Percentiles rank a stretch among this genome's conserved stretches.
Conservation (phyloP, 2,888 invertebrate species). For the Blastobasis adustella region DNA sequence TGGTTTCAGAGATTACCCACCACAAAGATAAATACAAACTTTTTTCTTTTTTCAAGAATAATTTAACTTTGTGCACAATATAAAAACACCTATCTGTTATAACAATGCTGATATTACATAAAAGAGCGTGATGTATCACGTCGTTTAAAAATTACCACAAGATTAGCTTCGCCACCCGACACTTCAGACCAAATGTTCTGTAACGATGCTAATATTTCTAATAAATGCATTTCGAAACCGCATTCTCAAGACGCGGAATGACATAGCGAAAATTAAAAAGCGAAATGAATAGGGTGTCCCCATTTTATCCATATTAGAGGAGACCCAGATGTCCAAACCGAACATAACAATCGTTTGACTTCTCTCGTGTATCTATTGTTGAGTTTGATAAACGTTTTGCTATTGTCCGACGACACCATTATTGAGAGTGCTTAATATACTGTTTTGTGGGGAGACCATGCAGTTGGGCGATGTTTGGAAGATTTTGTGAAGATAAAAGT, state of each 20-base stretch:
- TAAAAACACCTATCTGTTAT: too few species aligned
- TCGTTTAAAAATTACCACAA: too few species aligned
- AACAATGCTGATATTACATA: too few species aligned
- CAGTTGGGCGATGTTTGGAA: too few species aligned
- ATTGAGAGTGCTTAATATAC: constrained; percentile 62
- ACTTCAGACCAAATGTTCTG: too few species aligned
- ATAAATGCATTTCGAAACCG: constrained; percentile 25
- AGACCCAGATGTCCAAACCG: constrained; percentile 68
- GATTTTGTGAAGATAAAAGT: too few species aligned
- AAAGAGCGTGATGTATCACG: too few species aligned
- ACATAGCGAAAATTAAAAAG: constrained; percentile 38
- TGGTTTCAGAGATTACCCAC: too few species aligned
- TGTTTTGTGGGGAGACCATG: constrained; percentile 32
- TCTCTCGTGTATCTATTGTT: constrained; percentile 42
- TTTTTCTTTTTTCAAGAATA: too few species aligned
- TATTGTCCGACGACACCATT: constrained; percentile 52
- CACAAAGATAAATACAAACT: too few species aligned
- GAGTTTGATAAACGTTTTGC: constrained; percentile 46
- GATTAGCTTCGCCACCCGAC: too few species aligned
- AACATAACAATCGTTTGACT: constrained; percentile 37
- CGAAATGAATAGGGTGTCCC: constrained; percentile 35
- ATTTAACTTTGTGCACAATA: too few species aligned
- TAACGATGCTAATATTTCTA: constrained; percentile 3
- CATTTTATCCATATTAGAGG: constrained; percentile 36
- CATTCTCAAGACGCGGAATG: constrained; percentile 29